Conservation (phyloP, 2,888 invertebrate genomes). For the Drosophila niveifrons region DNA sequence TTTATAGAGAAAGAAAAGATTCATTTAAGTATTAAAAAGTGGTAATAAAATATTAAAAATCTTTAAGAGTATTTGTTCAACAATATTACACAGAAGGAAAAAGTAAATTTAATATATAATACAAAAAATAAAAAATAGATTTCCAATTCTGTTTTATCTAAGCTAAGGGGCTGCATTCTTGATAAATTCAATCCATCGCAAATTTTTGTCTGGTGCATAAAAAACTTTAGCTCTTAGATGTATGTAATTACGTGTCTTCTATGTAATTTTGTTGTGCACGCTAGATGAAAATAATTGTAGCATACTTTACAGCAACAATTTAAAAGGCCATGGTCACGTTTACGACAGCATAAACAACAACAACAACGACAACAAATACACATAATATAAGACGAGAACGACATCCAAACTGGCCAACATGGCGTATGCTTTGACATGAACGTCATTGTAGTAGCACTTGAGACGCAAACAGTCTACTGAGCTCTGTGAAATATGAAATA, state of each 20-base stretch:
- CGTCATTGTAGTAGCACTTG: constrained; percentile 61
- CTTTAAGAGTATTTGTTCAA: too few species aligned
- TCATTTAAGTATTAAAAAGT: too few species aligned
- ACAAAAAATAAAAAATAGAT: too few species aligned
- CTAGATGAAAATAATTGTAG: constrained; percentile 78
- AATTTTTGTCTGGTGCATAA: constrained; percentile 53
- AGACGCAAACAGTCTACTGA: constrained; percentile 60
- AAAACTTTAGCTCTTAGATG: constrained; percentile 17
- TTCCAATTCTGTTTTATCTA: too few species aligned
- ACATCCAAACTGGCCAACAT: constrained; percentile 34
- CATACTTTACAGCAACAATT: constrained; percentile 67
- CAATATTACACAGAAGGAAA: too few species aligned
- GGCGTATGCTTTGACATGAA: constrained; percentile 33
- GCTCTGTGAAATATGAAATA: constrained; percentile 69
- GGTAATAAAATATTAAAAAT: too few species aligned
- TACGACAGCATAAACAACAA: constrained; percentile 11
- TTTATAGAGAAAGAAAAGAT: too few species aligned
- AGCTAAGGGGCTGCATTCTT: too few species aligned
- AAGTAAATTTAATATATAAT: too few species aligned
- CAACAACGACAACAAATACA: constrained; percentile 7
- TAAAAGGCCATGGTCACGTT: constrained; percentile 74
- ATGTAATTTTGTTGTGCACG: constrained; percentile 44
- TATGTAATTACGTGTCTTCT: constrained; percentile 10
- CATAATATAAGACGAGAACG: background rate
- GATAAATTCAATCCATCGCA: background rate